Base-by-base conservation (phyloP, 2,888 invertebrate species). In the Bembecia ichneumoniformis region DNA sequence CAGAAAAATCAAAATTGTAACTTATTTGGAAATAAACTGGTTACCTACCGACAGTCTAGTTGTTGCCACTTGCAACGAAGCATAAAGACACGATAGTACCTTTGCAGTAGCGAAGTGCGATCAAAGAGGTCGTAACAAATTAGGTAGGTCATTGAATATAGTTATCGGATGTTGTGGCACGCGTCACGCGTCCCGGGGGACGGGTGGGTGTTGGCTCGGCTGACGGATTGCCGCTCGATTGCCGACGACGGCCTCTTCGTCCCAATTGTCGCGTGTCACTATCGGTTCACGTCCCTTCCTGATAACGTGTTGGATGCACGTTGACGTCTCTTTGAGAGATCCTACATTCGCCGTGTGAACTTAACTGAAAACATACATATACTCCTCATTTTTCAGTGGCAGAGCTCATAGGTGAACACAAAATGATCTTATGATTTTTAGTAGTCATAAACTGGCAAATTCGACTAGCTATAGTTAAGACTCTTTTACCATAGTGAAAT, bases 181-280 rank as follows among this genome's bases (percentile, higher is more conserved):
- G 56, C 55, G 59, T 49, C 44, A 11, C 53, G 44, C 11, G 52
- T 68, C 77, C 68, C 75, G 56, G 57, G 74, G 68, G 75, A 67
- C 52, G 35, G 53, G 43, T 34, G 47, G 44, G 53, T 54, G 49
- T 28, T 28, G 28, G 28, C 28, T 49, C 35, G 55, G 60, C 58
- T 81, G 82, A 81, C 79, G 69, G 74, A 82, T 82, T 82, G 81
- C 63, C 55, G 61, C 68, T 47, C 71, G 70, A 82, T 81, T 76
- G 80, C 57, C 60, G 62, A 43, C 63, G 79, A 77, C 77, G 66
- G 62, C 59, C 54, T 56, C 58, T 56, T 53, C 58, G 57, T 55
- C 57, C 56, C 58, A 56, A 63, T 60, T 63, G 71, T 64, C 71
- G 59, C 64, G 55, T 64, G 76, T 68, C 78, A 61, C 54, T 51